phyloP scores from a whole-genome alignment of 37 sponge, comb jelly and placozoan species.

The Dysidea cf. avara region DNA sequence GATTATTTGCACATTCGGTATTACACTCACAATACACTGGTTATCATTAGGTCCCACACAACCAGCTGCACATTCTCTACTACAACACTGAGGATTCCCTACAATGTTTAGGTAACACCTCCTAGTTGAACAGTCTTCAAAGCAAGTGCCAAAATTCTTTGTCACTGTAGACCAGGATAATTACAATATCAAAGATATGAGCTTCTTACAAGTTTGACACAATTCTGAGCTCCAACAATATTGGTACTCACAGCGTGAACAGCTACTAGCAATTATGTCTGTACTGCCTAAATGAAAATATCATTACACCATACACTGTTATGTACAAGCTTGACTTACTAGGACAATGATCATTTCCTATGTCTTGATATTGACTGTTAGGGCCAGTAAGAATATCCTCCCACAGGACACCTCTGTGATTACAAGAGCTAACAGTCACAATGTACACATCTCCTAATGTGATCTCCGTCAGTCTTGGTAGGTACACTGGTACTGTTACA shows the following conservation, averaged over 20 bases:
- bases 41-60: constrained; percentile 33
- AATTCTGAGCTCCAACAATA: neutral
- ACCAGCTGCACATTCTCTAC: constrained; percentile 60
- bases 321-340: neutral
- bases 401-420: constrained; percentile 46
- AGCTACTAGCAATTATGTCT: neutral
- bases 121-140: constrained; percentile 12
- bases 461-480: constrained; percentile 58
- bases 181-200: neutral
- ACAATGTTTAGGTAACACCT: constrained; percentile 2
- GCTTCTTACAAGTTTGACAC: constrained; percentile 12
- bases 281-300: neutral
- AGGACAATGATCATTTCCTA: neutral
- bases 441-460: constrained; percentile 30
- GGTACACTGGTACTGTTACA: constrained; percentile 11
- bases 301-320: too few species aligned
- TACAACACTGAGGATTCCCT: constrained; percentile 34
- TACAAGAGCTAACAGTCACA: constrained; percentile 27
- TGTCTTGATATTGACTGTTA: neutral
- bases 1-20: too few species aligned
- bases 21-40: constrained; percentile 44
- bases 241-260: neutral
- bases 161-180: constrained; percentile 33
- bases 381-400: constrained; percentile 40
- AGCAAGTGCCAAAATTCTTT: constrained; percentile 13